A percentile compares a stretch with the other conserved stretches of the same genome.
Evolutionary conservation across 2,888 invertebrate species (phyloP).

Genomic region (Dilophus febrilis): DNA sequence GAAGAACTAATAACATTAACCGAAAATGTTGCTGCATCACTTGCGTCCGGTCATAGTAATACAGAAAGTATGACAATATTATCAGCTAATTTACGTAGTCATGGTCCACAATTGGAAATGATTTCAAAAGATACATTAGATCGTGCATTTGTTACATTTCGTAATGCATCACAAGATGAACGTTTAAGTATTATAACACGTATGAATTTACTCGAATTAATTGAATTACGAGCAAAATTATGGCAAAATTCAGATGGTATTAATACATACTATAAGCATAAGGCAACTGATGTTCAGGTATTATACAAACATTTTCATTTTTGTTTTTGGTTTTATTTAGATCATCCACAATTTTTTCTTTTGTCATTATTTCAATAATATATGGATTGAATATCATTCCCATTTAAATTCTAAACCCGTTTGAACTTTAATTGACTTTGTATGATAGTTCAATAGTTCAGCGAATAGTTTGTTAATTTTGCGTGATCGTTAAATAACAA

Average conservation of each 20-base stretch:
- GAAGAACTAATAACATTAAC: slow-evolving; percentile 69
- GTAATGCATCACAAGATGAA: slow-evolving; percentile 78
- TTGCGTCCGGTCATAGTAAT: slow-evolving; percentile 53
- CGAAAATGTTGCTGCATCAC: slow-evolving; percentile 61
- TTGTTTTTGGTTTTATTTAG: no score
- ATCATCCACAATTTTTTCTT: no score
- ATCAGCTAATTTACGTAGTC: slow-evolving; percentile 64
- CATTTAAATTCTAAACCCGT: no score
- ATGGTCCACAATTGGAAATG: slow-evolving; percentile 64
- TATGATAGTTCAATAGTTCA: no score
- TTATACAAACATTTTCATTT: no score
- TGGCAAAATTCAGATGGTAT: slow-evolving; percentile 77
- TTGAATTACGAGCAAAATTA: slow-evolving; percentile 80
- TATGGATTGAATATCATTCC: no score
- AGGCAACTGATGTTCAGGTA: slow-evolving; percentile 42
- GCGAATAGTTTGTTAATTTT: no score
- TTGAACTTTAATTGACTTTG: no score
- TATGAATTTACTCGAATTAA: slow-evolving; percentile 76
- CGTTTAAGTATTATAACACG: slow-evolving; percentile 71
- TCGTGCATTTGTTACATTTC: slow-evolving; percentile 67
- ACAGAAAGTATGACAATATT: slow-evolving; percentile 59
- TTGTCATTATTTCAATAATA: no score
- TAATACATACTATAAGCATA: slow-evolving; percentile 65
- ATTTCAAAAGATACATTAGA: slow-evolving; percentile 74
- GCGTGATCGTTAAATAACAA: no score